Evolutionary conservation across 1,140 invertebrate species (phyloP).

Genomic region (Lanistes nyassanus): DNA sequence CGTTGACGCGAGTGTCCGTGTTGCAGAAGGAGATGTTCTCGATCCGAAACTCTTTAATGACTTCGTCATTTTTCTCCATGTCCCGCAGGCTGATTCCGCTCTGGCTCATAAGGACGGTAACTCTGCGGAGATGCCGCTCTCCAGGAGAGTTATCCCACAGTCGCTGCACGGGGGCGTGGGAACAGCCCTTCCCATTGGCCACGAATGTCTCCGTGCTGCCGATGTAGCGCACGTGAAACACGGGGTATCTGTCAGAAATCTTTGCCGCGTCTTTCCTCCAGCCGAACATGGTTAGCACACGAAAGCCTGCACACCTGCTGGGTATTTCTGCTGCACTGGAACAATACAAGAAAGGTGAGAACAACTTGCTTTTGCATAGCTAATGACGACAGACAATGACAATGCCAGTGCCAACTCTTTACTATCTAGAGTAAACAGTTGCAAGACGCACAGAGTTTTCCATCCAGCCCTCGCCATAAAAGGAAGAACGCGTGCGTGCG

Average conservation of each 20-base stretch:
- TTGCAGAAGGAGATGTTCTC: constrained; percentile 52
- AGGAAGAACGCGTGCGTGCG: no score
- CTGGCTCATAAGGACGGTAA: constrained; percentile 35
- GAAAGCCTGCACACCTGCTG: no score
- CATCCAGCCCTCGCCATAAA: no score
- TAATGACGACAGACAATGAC: no score
- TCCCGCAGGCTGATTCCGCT: constrained; percentile 38
- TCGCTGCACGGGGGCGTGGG: constrained; percentile 38
- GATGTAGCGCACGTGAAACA: constrained; percentile 49
- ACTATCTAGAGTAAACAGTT: no score
- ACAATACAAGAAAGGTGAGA: no score
- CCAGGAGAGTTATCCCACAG: constrained; percentile 49
- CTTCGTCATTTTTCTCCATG: constrained; percentile 35
- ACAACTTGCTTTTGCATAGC: no score
- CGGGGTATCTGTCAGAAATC: constrained; percentile 43
- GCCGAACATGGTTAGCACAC: constrained; percentile 36
- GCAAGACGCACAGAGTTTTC: no score
- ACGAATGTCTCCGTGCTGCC: constrained; percentile 45
- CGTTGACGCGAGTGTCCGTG: constrained; percentile 41
- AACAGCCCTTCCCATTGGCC: constrained; percentile 46
- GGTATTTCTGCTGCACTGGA: no score
- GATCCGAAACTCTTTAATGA: constrained; percentile 34
- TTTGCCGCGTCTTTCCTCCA: constrained; percentile 38
- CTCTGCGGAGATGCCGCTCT: constrained; percentile 41
- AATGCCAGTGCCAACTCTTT: no score